Conservation (phyloP, 1,140 invertebrate genomes). For the Dryas iulia region DNA sequence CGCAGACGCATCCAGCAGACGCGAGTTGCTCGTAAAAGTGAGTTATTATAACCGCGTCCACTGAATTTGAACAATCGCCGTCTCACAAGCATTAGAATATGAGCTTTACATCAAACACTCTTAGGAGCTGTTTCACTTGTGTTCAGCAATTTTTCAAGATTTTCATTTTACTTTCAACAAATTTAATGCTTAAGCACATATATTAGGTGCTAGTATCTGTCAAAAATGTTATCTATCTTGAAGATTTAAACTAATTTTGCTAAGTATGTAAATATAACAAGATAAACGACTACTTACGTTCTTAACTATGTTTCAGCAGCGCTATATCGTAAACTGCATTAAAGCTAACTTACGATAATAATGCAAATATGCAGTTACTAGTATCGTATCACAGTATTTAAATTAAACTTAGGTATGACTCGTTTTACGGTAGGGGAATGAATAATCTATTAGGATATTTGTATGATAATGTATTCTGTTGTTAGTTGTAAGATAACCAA, state of each 20-base stretch:
- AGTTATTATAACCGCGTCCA: conserved; percentile 71
- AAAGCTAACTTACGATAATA: conserved; percentile 17
- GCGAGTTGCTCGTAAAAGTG: conserved; percentile 71
- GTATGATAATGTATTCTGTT: not conserved
- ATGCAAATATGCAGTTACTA: conserved; percentile 25
- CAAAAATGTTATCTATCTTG: conserved; percentile 15
- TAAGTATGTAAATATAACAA: not conserved
- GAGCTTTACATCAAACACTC: conserved; percentile 24
- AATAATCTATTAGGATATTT: conserved; percentile 18
- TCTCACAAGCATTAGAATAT: conserved; percentile 32
- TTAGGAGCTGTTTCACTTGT: conserved; percentile 21
- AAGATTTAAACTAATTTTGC: conserved; percentile 4
- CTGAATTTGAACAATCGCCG: conserved; percentile 69
- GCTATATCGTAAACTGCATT: conserved; percentile 22
- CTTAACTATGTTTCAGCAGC: not conserved
- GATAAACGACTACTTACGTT: not conserved
- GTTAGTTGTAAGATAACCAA: not conserved
- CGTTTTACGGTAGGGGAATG: conserved; percentile 14
- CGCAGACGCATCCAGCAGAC: conserved; percentile 66
- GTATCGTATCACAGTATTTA: conserved; percentile 23
- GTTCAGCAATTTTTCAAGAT: conserved; percentile 22
- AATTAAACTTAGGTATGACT: conserved; percentile 18
- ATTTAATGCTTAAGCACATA: conserved; percentile 33
- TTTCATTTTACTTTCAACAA: conserved; percentile 34
- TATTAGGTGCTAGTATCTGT: conserved; percentile 31